A percentile compares a stretch with the other conserved stretches of the same genome.
Evolutionary conservation across 2,797 vertebrate species (phyloP).

Genomic region (Malacoraja senta): DNA sequence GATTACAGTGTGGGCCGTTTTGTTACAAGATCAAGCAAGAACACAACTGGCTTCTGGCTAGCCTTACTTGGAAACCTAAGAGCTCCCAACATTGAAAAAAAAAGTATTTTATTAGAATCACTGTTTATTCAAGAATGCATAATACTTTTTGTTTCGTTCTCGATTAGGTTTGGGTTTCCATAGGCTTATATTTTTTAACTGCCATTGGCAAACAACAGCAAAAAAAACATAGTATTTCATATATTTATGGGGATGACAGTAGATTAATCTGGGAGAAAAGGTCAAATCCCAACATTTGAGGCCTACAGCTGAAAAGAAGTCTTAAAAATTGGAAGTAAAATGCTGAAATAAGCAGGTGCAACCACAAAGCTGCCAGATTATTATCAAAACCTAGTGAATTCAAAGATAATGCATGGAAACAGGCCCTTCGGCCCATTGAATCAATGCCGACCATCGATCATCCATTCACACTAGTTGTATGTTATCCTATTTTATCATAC

Average conservation of each 20-base stretch:
- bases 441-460: too few relatives aligned
- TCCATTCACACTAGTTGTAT: too few relatives aligned
- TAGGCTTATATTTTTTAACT: background rate
- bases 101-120: background rate
- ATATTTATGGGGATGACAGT: background rate
- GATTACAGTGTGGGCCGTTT: background rate
- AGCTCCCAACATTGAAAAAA: background rate
- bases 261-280: background rate
- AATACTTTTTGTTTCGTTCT: background rate
- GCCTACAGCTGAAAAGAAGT: background rate
- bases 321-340: background rate
- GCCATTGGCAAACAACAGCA: background rate
- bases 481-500: too few relatives aligned
- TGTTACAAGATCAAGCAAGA: background rate
- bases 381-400: background rate
- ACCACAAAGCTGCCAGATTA: background rate
- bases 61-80: background rate
- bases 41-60: background rate
- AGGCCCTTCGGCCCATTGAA: too few relatives aligned
- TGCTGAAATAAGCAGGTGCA: background rate
- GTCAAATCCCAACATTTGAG: background rate
- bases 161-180: background rate
- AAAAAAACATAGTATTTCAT: background rate
- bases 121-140: background rate
- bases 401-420: too few relatives aligned